Percentiles rank a stretch among this genome's conserved stretches.
phyloP scores from a whole-genome alignment of 2,113 vertebrate species.

The western clawed frog (Xenopus tropicalis) region DNA sequence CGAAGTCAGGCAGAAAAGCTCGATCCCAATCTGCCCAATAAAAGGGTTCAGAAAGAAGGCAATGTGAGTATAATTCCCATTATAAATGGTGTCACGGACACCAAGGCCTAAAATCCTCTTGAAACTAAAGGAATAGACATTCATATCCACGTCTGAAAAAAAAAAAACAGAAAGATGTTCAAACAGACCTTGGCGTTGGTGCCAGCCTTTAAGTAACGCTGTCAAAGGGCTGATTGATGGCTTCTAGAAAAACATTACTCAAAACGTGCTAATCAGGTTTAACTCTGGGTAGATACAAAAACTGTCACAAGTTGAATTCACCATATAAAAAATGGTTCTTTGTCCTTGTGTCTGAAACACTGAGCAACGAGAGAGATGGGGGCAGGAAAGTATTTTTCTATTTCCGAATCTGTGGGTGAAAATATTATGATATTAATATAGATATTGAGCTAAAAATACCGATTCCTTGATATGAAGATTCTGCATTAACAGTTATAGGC shows the following conservation, averaged over 20 bases:
- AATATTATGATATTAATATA: too few species aligned
- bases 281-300: constrained; percentile 36
- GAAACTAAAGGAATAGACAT: constrained; percentile 15
- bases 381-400: neutral
- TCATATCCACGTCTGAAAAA: neutral
- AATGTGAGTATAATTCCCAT: neutral
- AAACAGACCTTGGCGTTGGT: constrained; percentile 34
- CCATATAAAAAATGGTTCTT: constrained; percentile 33
- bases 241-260: constrained; percentile 34
- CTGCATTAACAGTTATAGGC: too few species aligned
- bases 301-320: constrained; percentile 43
- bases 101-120: neutral
- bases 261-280: constrained; percentile 45
- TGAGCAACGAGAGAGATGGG: constrained; percentile 9
- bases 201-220: constrained; percentile 32
- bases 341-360: constrained; percentile 29
- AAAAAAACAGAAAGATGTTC: constrained; percentile 21
- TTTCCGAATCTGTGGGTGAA: too few species aligned
- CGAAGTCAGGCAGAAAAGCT: too few species aligned
- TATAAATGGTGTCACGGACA: neutral
- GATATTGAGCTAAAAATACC: too few species aligned
- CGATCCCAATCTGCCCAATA: too few species aligned
- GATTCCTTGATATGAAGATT: too few species aligned
- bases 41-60: too few species aligned
- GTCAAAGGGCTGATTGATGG: constrained; percentile 37